Evolutionary conservation across 2,113 vertebrate genomes (phyloP).

Genomic region (Corapipo altera): DNA sequence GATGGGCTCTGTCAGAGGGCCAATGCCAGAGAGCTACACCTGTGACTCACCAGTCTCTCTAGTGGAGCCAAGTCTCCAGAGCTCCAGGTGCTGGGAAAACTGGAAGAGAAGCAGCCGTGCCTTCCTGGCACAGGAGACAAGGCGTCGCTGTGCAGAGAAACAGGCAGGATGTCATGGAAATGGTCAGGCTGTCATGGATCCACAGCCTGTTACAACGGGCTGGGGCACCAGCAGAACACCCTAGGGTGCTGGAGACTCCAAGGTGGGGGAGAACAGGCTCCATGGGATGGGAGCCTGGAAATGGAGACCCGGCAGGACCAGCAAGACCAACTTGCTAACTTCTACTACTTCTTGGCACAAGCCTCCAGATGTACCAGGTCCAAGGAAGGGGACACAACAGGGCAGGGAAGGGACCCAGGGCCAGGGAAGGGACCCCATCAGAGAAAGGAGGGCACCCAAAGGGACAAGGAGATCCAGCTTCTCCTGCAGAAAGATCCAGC

Average conservation of each 20-base stretch:
- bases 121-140: slow-evolving; percentile 89
- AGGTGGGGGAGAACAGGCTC: not conserved
- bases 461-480: not conserved
- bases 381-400: rapidly evolving
- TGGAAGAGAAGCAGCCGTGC: slow-evolving; percentile 90
- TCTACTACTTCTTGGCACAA: not conserved
- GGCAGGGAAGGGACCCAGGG: too few relatives aligned
- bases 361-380: too few relatives aligned
- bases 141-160: slow-evolving; percentile 74
- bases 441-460: not conserved
- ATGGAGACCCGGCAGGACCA: not conserved
- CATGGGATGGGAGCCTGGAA: not conserved
- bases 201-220: not conserved
- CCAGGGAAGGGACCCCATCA: not conserved
- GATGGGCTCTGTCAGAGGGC: rapidly evolving
- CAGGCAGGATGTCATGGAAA: not conserved
- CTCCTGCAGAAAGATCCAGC: not conserved
- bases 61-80: slow-evolving; percentile 91
- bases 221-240: not conserved
- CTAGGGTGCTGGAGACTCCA: rapidly evolving
- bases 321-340: not conserved
- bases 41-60: slow-evolving; percentile 74
- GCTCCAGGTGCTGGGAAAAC: slow-evolving; percentile 88
- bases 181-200: not conserved
- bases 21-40: rapidly evolving